phyloP scores from a whole-genome alignment of 1,140 invertebrate genomes.

The Amphibalanus amphitrite region DNA sequence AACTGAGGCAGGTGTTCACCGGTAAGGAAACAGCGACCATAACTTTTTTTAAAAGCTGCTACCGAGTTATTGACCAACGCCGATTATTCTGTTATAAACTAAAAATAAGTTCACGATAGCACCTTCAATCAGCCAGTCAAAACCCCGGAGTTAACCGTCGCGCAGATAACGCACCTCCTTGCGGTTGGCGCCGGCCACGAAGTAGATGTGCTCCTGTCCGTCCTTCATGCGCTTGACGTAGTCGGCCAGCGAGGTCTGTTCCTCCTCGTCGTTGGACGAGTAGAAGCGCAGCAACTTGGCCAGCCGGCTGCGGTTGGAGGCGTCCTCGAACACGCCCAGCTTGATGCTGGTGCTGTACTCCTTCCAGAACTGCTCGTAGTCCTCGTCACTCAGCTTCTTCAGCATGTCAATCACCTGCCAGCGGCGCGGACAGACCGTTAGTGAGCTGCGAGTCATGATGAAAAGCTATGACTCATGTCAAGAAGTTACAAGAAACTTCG shows the following conservation, averaged over 20 bases:
- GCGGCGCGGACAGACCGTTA: too few species aligned
- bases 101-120: too few species aligned
- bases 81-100: too few species aligned
- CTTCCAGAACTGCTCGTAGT: slow-evolving; percentile 94
- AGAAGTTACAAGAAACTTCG: too few species aligned
- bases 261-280: slow-evolving; percentile 52
- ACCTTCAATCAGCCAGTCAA: too few species aligned
- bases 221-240: slow-evolving; percentile 94
- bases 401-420: slow-evolving; percentile 65
- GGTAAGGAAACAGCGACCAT: too few species aligned
- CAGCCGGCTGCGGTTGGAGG: slow-evolving; percentile 81
- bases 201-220: slow-evolving; percentile 93
- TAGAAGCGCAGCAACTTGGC: slow-evolving; percentile 87
- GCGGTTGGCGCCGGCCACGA: slow-evolving; percentile 74
- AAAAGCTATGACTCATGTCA: too few species aligned
- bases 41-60: too few species aligned
- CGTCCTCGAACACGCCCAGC: slow-evolving; percentile 93
- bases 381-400: slow-evolving; percentile 83
- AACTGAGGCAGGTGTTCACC: too few species aligned
- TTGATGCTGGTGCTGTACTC: slow-evolving; percentile 96
- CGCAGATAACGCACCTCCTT: slow-evolving; percentile 57
- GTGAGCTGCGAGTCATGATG: too few species aligned
- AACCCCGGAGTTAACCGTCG: too few species aligned
- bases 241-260: slow-evolving; percentile 58
- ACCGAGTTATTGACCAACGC: too few species aligned